Percentiles rank a stretch among this genome's conserved stretches.
Conservation (phyloP, 2,797 vertebrate genomes). For the Cetoscarus ocellatus region DNA sequence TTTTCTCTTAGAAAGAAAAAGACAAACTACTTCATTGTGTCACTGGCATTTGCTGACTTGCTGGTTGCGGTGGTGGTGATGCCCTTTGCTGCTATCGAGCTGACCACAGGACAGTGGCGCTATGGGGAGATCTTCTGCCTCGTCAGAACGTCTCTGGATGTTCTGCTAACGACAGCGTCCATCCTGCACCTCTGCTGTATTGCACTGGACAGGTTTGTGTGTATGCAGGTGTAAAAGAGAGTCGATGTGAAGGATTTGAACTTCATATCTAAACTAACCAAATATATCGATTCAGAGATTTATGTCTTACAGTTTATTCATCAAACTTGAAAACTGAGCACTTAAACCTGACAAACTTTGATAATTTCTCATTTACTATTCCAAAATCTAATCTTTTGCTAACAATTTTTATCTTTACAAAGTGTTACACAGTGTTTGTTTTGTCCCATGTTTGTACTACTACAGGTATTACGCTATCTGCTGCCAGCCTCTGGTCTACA, state of each 20-base stretch:
- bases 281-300: neutral
- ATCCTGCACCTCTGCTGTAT: conserved; percentile 89
- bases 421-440: neutral
- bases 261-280: neutral
- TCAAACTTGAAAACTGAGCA: neutral
- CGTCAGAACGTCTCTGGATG: conserved; percentile 87
- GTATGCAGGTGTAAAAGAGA: neutral
- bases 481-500: conserved; percentile 89
- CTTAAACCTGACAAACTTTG: too few species aligned
- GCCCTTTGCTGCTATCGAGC: conserved; percentile 87
- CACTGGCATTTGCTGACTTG: conserved; percentile 86
- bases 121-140: conserved; percentile 87
- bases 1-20: conserved; percentile 83
- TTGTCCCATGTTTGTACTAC: conserved; percentile 29
- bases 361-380: too few species aligned
- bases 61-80: conserved; percentile 87
- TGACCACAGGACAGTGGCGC: conserved; percentile 83
- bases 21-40: conserved; percentile 89
- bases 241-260: neutral
- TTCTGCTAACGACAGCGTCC: conserved; percentile 86
- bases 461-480: conserved; percentile 89
- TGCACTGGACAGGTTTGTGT: conserved; percentile 85
- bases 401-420: too few species aligned
- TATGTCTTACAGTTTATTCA: too few species aligned
- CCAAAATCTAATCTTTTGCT: too few species aligned